phyloP scores from a whole-genome alignment of 1,140 invertebrate genomes.

The Maconellicoccus hirsutus region DNA sequence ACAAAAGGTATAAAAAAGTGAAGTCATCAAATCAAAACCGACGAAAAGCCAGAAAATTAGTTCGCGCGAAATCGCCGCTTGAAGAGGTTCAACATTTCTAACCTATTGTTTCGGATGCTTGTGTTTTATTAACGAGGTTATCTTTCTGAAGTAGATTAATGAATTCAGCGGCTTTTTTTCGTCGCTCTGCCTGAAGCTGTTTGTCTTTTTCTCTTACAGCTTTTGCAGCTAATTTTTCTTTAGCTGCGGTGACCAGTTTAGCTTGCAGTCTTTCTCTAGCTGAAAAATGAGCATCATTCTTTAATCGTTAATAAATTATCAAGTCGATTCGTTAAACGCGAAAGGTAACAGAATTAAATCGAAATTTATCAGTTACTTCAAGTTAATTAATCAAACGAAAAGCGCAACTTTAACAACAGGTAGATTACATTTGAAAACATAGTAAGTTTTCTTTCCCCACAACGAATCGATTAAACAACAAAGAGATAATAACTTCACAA shows the following conservation, averaged over 20 bases:
- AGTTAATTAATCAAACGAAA: neutral
- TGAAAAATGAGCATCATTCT: neutral
- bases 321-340: neutral
- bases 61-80: neutral
- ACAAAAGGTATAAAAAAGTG: neutral
- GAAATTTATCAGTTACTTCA: neutral
- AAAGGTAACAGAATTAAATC: neutral
- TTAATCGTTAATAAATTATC: slow-evolving; percentile 9
- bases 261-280: slow-evolving; percentile 26
- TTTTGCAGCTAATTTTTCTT: slow-evolving; percentile 26
- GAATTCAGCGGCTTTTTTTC: slow-evolving; percentile 26
- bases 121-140: slow-evolving; percentile 15
- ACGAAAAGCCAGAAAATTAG: neutral
- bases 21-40: neutral
- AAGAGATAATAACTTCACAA: neutral
- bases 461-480: neutral
- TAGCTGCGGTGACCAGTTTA: slow-evolving; percentile 25
- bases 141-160: slow-evolving; percentile 20
- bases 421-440: neutral
- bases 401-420: neutral
- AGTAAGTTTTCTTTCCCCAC: neutral
- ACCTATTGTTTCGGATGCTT: neutral
- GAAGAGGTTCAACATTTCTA: neutral
- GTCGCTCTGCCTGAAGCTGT: slow-evolving; percentile 26
- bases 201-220: slow-evolving; percentile 26